Evolutionary conservation across 2,888 invertebrate genomes (phyloP), one percentile per base, ranked within the genome.

Genomic region (Adelphocoris suturalis): DNA sequence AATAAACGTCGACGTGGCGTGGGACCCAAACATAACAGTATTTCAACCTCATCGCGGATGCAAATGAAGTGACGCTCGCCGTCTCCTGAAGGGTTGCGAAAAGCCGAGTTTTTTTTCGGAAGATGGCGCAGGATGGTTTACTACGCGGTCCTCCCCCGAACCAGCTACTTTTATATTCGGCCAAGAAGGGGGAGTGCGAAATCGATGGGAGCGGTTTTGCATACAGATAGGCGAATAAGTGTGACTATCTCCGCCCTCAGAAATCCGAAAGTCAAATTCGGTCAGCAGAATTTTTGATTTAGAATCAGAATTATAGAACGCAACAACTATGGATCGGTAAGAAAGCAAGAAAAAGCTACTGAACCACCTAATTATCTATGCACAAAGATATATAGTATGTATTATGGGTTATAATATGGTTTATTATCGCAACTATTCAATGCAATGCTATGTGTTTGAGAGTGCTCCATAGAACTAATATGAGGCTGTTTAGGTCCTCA

Each of bases 11-110:
- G 52, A 23, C 88, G 88, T 52, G 78, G 88, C 88, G 88, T 88
- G 88, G 88, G 88, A 80, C 80, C 88, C 52, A 88, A 88, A 88
- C 88, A 88, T 88, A 88, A 88, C 88, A 88, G 88, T 88, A 88
- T 88, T 88, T 88, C 80, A 88, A 78, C 88, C 88, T 88, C 88
- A 88, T 88, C 88, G 88, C 80, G 55, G 52, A 88, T 88, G 88
- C 80, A 88, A 88, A 88, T 88, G 88, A 88, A 88, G 88, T 88
- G 88, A 88, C 88, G 78, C 80, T 78, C 88, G 78, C 80, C 88
- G 68, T 68, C 68, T 68, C 19, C 27, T 68, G 68, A 68, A 68
- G 68, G 68, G 68, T 68, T 23, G 68, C 52, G 37, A n/a, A 16
- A 61, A 61, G 61, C 68, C 12, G 68, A 12, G 11, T 68, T 68